Conservation (phyloP, 2,113 vertebrate species). For the Siniperca knerii region DNA sequence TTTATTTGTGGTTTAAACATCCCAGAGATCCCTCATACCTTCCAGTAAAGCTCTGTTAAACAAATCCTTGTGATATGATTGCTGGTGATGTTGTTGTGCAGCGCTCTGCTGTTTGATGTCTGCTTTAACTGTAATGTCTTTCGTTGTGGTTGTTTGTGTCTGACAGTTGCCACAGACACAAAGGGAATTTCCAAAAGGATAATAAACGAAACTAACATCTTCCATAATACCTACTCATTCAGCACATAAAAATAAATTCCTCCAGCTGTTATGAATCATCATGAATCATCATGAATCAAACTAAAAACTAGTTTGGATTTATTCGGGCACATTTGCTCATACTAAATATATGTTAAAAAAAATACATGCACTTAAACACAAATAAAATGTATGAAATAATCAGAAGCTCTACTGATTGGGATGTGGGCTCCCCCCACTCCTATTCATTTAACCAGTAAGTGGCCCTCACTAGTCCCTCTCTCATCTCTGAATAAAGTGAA, state of each 20-base stretch:
- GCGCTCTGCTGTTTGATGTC: no score
- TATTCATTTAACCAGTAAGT: slow-evolving; percentile 66
- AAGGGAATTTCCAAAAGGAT: no score
- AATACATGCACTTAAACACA: slow-evolving; percentile 15
- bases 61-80: no score
- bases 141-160: no score
- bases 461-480: slow-evolving; percentile 61
- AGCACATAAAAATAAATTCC: neutral
- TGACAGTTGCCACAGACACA: no score
- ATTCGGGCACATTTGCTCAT: neutral
- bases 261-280: neutral
- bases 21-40: no score
- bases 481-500: slow-evolving; percentile 79
- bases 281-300: neutral
- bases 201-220: neutral
- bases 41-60: no score
- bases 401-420: slow-evolving; percentile 29
- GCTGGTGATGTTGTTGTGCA: no score
- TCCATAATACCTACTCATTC: neutral
- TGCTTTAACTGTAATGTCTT: no score
- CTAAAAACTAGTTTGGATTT: neutral
- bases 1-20: slow-evolving; percentile 4
- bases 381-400: slow-evolving; percentile 19
- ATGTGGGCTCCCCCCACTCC: slow-evolving; percentile 27
- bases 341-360: neutral